Percentiles rank a stretch among this genome's conserved stretches.
These are phyloP conservation scores for Reinhardtius hippoglossoides DNA, from an alignment of 2,113 vertebrate species.

Conservation along the genomic window DNA sequence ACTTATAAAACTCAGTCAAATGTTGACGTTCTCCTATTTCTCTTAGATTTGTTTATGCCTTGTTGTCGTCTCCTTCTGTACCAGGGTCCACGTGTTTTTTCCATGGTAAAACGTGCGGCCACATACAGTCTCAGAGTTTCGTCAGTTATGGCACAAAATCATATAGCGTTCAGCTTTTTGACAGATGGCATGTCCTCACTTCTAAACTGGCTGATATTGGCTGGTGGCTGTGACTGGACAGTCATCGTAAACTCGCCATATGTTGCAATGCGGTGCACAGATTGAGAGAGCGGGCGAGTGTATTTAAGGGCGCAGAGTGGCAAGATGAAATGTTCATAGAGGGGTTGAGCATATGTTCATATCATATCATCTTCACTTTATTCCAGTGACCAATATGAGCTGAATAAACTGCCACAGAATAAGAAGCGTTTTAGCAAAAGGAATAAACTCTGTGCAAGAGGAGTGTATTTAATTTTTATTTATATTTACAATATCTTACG, in stretches of 20 bases:
- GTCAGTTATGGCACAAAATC: constrained; percentile 42
- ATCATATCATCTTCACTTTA: constrained; percentile 53
- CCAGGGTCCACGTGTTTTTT: background rate
- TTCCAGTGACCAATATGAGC: constrained; percentile 36
- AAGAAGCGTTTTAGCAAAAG: constrained; percentile 4
- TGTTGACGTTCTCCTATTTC: background rate
- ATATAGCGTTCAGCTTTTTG: constrained; percentile 53
- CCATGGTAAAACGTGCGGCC: constrained; percentile 2
- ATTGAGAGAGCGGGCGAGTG: constrained; percentile 61
- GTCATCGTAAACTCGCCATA: constrained; percentile 75
- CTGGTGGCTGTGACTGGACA: constrained; percentile 67
- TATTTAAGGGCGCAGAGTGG: constrained; percentile 61
- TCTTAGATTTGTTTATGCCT: background rate
- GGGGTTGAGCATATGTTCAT: constrained; percentile 65
- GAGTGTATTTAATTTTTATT: background rate
- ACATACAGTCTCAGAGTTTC: constrained; percentile 14
- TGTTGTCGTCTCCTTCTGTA: background rate
- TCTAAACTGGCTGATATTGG: constrained; percentile 72
- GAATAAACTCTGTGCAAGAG: constrained; percentile 1
- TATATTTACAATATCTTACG: no score
- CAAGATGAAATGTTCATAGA: constrained; percentile 57
- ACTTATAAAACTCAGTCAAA: background rate
- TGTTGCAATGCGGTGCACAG: constrained; percentile 75
- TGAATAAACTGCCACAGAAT: constrained; percentile 14
- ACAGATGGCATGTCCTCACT: constrained; percentile 75